Percentiles rank a stretch among this genome's conserved stretches.
These are phyloP conservation scores for Dinothrombium tinctorium DNA, from an alignment of 1,140 invertebrate species.

Conservation along the genomic window DNA sequence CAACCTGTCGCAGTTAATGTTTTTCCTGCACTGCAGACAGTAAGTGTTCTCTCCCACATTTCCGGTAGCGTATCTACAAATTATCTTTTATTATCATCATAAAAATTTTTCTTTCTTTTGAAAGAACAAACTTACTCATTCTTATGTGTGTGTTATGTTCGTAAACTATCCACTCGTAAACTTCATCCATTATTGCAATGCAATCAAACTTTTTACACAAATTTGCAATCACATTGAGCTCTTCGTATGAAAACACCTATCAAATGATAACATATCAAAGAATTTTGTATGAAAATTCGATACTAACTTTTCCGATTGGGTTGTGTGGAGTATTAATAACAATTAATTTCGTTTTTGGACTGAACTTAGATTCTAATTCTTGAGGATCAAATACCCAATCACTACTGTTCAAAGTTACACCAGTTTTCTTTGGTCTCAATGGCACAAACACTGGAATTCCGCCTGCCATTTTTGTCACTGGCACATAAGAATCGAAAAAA, in stretches of 20 bases:
- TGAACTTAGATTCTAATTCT: slow-evolving; percentile 64
- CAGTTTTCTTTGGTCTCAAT: slow-evolving; percentile 33
- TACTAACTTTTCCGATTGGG: slow-evolving; percentile 66
- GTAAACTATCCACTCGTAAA: slow-evolving; percentile 94
- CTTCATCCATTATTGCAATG: slow-evolving; percentile 80
- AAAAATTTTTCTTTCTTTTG: slow-evolving; percentile 1
- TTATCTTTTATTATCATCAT: neutral
- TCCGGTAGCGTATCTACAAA: slow-evolving; percentile 57
- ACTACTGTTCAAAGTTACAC: slow-evolving; percentile 31
- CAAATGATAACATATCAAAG: neutral
- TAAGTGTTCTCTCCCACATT: slow-evolving; percentile 95
- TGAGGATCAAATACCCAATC: slow-evolving; percentile 70
- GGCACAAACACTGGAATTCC: slow-evolving; percentile 68
- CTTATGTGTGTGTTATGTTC: slow-evolving; percentile 59
- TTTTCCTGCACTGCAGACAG: slow-evolving; percentile 90
- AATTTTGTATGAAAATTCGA: neutral
- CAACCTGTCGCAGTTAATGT: slow-evolving; percentile 92
- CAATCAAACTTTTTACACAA: slow-evolving; percentile 80
- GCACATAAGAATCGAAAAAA: slow-evolving; percentile 92
- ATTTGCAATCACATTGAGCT: slow-evolving; percentile 45
- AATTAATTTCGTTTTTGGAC: slow-evolving; percentile 70
- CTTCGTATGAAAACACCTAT: slow-evolving; percentile 26
- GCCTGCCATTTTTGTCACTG: slow-evolving; percentile 68
- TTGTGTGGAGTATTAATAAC: slow-evolving; percentile 92
- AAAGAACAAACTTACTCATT: slow-evolving; percentile 36